Base-by-base conservation (phyloP, 2,797 vertebrate genomes). In the Poeciliopsis presidionis region DNA sequence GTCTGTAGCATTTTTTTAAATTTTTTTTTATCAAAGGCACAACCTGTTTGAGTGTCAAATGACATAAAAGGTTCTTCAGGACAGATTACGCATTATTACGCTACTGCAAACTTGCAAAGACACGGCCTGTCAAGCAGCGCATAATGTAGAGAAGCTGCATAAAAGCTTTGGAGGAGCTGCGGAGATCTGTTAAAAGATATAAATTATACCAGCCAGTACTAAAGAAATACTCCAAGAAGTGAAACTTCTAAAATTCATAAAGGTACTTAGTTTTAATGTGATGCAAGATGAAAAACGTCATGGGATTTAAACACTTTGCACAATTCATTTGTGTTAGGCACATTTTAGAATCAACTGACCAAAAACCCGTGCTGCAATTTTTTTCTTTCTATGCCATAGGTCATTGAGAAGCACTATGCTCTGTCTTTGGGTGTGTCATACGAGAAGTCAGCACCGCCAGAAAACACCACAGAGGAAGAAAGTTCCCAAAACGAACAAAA, bases 341-440 rank as follows among this genome's bases (percentile, higher is more conserved):
- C 11, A 13, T 28, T 57, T 57, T 28, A 14, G 33, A 18, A 20
- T 63, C 30, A 18, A 7, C 30, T 33, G 8, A 22, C 61, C 33
- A 39, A 36, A 69, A 30, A 43, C 3, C 5, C 4, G 11, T 53
- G 3, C 11, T 43, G 22, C 25, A 6, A n/a, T 28, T 3, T 43
- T 30, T 63, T 14, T 53, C 28, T 67, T 4, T 69, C 39, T 63
- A 30, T n/a, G 45, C 78, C 7, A 0, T 72, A 99, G 98, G 89
- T 98, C 77, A 99, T 99, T 86, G 92, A 96, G 86, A 89, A 72
- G 0, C 96, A 98, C 86, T 99, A 99, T 14, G 93, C 85, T 1
- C 87, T 25, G 0, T 83, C 97, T 67, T 87, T 99, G 86, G 95
- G 94, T 1, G 46, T 97, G 41, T 76, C 81, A 9, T 81, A 90